Evolutionary conservation across 2,113 vertebrate genomes (phyloP), one percentile per base, ranked within the genome.

Genomic region (Lamprotornis superbus): DNA sequence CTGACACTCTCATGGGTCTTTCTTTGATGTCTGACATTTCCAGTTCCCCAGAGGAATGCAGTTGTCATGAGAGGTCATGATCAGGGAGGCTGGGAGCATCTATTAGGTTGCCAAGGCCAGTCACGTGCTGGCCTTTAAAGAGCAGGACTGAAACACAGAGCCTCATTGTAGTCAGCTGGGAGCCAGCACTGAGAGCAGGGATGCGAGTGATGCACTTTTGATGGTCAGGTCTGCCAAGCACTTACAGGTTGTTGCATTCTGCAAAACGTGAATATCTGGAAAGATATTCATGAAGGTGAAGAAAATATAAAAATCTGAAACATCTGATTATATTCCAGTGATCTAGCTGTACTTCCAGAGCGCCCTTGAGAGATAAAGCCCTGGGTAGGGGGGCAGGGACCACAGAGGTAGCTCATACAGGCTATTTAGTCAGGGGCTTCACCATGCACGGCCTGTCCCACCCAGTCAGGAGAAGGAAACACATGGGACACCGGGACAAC

Each of bases 1-100:
- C 83, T 92, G 83, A 55, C 55, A 61, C 0, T 1, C 46, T 94
- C n/a, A 40, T 22, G 42, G 44, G 59, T 77, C 50, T 76, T 67
- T 9, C 30, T 95, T 85, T 93, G 84, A 89, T 85, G 56, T 37
- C 55, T 95, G 87, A 93, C 82, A 88, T 90, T 83, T 80, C 59
- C 57, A 69, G 35, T 12, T 88, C 70, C 78, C 60, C 68, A 44
- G 35, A 86, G 61, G 30, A 87, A 57, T 65, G 63, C 49, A 52
- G 39, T 28, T 97, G 71, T 81, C 83, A 78, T 31, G 61, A 50
- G 87, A 88, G 33, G 53, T 76, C 49, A 47, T 61, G 57, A 76
- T 21, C 4, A 7, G 64, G 68, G 46, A 77, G 59, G 59, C 61
- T 61, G 85, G 74, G 61, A 90, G 61, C 40, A 57, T 75, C 35